A percentile compares a stretch with the other conserved stretches of the same genome.
Evolutionary conservation across 2,888 invertebrate species (phyloP).

Genomic region (Leptinotarsa juncta): DNA sequence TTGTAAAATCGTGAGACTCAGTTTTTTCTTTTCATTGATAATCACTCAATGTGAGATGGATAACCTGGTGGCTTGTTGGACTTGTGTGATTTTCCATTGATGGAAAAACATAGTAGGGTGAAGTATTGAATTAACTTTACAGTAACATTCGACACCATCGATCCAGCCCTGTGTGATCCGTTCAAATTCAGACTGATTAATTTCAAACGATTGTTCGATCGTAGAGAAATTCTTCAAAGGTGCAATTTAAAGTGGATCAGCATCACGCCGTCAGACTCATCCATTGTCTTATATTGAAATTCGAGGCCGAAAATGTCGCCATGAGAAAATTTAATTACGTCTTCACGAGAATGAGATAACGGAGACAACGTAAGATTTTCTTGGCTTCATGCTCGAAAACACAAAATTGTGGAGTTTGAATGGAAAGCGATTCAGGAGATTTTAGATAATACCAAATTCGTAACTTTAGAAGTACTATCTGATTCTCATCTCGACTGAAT

Average conservation of each 20-base stretch:
- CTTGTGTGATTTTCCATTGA: too few relatives aligned
- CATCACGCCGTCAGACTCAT: slow-evolving; percentile 5
- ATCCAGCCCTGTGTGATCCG: not conserved
- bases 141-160: not conserved
- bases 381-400: not conserved
- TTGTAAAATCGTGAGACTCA: too few relatives aligned
- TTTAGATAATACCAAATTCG: too few relatives aligned
- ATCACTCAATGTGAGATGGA: too few relatives aligned
- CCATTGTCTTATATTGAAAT: slow-evolving; percentile 17
- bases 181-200: slow-evolving; percentile 12
- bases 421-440: not conserved
- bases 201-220: slow-evolving; percentile 14
- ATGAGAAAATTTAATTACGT: slow-evolving; percentile 14
- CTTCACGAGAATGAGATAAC: not conserved
- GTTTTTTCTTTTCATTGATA: too few relatives aligned
- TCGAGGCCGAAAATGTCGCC: slow-evolving; percentile 12
- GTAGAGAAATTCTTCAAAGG: slow-evolving; percentile 15
- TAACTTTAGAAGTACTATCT: too few relatives aligned
- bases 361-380: slow-evolving; percentile 4
- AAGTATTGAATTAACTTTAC: not conserved
- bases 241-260: slow-evolving; percentile 17
- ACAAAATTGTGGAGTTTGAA: not conserved
- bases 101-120: too few relatives aligned
- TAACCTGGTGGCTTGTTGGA: too few relatives aligned
- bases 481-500: too few relatives aligned